These are phyloP conservation scores for Eidolon dupreanum DNA, from an alignment of 2,797 vertebrate species.

Conservation along the genomic window DNA sequence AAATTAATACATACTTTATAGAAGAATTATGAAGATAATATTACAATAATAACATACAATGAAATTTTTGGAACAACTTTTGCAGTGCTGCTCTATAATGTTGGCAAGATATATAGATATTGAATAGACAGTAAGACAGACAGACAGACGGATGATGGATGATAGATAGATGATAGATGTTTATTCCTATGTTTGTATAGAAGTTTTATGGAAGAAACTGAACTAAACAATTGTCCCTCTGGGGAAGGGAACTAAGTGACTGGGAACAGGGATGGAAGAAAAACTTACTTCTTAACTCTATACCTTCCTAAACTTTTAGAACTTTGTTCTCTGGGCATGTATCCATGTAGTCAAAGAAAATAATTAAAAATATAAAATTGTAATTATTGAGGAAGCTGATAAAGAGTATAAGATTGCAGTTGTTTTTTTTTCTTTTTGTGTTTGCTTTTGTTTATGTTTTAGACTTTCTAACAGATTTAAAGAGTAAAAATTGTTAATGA, in stretches of 20 bases:
- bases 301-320: neutral
- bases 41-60: neutral
- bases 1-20: neutral
- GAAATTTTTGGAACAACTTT: neutral
- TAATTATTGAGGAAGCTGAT: neutral
- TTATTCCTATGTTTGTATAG: neutral
- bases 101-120: neutral
- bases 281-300: neutral
- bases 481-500: neutral
- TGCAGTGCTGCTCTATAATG: neutral
- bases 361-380: neutral
- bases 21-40: conserved; percentile 9
- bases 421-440: neutral
- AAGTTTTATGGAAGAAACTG: neutral
- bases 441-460: neutral
- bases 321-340: neutral
- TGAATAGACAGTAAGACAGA: neutral
- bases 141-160: too few species aligned
- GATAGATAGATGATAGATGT: neutral
- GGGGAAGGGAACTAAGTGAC: neutral
- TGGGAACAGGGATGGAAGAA: neutral
- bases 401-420: neutral
- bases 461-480: neutral
- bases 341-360: neutral
- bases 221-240: neutral